Conservation (phyloP, 2,888 invertebrate genomes). For the Monochamus alternatus region DNA sequence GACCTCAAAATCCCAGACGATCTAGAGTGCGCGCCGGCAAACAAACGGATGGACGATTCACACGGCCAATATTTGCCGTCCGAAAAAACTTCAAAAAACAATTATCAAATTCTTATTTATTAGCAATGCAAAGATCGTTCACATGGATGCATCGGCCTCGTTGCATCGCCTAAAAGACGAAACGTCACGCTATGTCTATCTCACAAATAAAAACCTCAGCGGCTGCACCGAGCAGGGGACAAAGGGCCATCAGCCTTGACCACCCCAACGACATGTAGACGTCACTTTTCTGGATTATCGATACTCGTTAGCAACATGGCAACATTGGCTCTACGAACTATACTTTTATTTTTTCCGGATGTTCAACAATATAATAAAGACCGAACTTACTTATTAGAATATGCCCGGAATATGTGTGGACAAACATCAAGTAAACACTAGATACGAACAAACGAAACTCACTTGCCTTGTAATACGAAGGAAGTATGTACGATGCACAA, state of each 20-base stretch:
- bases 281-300: neutral
- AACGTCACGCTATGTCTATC: slow-evolving; percentile 53
- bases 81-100: slow-evolving; percentile 50
- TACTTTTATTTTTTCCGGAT: too few species aligned
- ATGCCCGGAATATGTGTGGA: too few species aligned
- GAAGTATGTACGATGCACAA: too few species aligned
- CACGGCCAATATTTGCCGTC: slow-evolving; percentile 52
- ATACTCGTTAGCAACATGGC: neutral
- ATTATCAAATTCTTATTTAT: slow-evolving; percentile 60
- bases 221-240: neutral
- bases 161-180: slow-evolving; percentile 52
- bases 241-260: neutral
- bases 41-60: slow-evolving; percentile 40
- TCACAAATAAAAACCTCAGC: slow-evolving; percentile 47
- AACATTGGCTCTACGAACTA: too few species aligned
- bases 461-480: too few species aligned
- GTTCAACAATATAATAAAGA: too few species aligned
- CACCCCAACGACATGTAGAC: neutral
- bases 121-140: slow-evolving; percentile 55
- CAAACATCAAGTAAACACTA: too few species aligned
- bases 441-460: too few species aligned
- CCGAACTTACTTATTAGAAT: too few species aligned
- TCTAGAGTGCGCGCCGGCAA: slow-evolving; percentile 46
- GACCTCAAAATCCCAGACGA: slow-evolving; percentile 45
- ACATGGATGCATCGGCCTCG: slow-evolving; percentile 54